phyloP scores from a whole-genome alignment of 2,797 vertebrate genomes.

The Trichosurus vulpecula region DNA sequence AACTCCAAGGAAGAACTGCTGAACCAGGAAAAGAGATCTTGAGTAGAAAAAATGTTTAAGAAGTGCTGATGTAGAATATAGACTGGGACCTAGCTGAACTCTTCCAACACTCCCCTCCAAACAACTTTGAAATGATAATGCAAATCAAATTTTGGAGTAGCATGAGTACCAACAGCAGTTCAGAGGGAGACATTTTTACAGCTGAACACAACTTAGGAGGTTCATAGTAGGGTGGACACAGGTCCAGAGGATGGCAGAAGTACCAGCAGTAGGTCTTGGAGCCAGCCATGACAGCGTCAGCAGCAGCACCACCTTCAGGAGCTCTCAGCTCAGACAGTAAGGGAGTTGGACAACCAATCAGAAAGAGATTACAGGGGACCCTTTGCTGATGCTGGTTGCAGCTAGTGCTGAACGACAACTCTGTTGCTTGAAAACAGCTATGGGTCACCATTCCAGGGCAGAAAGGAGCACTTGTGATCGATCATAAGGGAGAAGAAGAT shows the following conservation, averaged over 20 bases:
- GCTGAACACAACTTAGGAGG: not conserved
- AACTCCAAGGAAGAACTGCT: too few relatives aligned
- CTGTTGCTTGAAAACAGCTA: not conserved
- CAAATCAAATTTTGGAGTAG: not conserved
- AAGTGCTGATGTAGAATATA: not conserved
- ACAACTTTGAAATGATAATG: not conserved
- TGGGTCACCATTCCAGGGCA: too few relatives aligned
- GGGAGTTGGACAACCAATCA: too few relatives aligned
- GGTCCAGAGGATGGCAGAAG: not conserved
- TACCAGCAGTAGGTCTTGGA: not conserved
- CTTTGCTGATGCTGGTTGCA: not conserved
- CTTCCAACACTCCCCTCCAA: not conserved
- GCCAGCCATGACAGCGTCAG: not conserved
- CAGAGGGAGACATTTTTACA: not conserved
- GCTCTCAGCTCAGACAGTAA: too few relatives aligned
- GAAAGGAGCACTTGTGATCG: too few relatives aligned
- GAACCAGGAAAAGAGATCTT: too few relatives aligned
- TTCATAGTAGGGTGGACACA: not conserved
- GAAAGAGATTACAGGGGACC: too few relatives aligned
- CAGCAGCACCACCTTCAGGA: too few relatives aligned
- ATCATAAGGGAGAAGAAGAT: too few relatives aligned
- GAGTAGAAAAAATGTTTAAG: too few relatives aligned
- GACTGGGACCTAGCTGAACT: not conserved
- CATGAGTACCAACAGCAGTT: not conserved
- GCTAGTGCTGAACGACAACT: not conserved